phyloP scores from a whole-genome alignment of 2,888 invertebrate genomes.

The Chaetoderma sp. region DNA sequence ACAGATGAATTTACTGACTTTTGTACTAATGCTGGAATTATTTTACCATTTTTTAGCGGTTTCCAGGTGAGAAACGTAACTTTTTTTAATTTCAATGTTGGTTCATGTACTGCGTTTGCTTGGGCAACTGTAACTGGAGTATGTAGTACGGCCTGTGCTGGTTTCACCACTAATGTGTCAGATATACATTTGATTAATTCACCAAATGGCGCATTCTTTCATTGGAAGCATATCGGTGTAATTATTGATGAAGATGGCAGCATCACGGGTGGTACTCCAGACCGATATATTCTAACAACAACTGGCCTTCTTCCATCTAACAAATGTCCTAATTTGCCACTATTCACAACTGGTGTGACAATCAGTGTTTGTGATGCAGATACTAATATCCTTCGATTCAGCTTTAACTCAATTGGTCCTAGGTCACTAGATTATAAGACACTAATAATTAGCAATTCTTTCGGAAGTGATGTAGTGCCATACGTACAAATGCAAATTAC shows the following conservation, averaged over 20 bases:
- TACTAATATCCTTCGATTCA: conserved; percentile 53
- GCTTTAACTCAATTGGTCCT: conserved; percentile 55
- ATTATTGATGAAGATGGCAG: conserved; percentile 56
- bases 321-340: conserved; percentile 22
- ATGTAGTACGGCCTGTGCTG: conserved; percentile 47
- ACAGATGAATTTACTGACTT: conserved; percentile 19
- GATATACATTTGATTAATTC: conserved; percentile 45
- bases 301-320: conserved; percentile 41
- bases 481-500: conserved; percentile 49
- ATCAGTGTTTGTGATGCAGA: conserved; percentile 46
- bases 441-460: conserved; percentile 36
- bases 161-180: conserved; percentile 42
- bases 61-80: conserved; percentile 40
- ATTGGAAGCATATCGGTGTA: conserved; percentile 42
- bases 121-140: conserved; percentile 47
- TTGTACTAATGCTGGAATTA: conserved; percentile 42
- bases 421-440: conserved; percentile 44
- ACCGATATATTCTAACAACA: conserved; percentile 46
- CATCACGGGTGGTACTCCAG: conserved; percentile 40
- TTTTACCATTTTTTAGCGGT: conserved; percentile 54
- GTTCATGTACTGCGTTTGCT: conserved; percentile 29
- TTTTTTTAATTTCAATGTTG: conserved; percentile 51
- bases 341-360: conserved; percentile 12
- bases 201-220: conserved; percentile 21
- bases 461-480: conserved; percentile 39